phyloP scores from a whole-genome alignment of 2,113 vertebrate genomes.

The Sminthopsis crassicaudata region DNA sequence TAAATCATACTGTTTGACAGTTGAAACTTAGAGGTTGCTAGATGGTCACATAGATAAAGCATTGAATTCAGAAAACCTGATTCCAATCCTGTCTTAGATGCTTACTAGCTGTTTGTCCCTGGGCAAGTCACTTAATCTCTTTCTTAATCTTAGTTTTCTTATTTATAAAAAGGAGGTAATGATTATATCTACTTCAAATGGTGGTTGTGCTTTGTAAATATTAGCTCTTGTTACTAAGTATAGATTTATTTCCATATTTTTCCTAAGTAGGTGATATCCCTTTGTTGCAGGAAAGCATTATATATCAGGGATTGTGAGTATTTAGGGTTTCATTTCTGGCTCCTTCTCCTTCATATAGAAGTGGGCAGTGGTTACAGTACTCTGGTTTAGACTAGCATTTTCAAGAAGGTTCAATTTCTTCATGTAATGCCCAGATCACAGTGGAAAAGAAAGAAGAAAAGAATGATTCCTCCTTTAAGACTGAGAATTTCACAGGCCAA shows the following conservation, averaged over 20 bases:
- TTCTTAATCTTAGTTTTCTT: background rate
- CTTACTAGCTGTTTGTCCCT: background rate
- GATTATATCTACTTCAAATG: background rate
- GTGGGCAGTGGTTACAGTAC: background rate
- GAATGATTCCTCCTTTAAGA: background rate
- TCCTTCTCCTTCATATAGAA: background rate
- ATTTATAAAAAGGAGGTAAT: background rate
- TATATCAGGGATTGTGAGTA: background rate
- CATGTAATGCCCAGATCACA: background rate
- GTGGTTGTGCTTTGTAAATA: background rate
- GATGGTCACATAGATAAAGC: background rate
- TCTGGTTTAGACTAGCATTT: background rate
- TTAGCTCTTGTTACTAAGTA: background rate
- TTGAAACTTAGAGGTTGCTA: background rate
- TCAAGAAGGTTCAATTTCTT: background rate
- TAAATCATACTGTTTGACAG: background rate
- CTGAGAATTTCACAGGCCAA: background rate
- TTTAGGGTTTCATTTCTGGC: background rate
- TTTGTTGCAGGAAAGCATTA: background rate
- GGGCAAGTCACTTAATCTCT: background rate
- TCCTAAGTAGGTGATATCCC: background rate
- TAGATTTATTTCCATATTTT: background rate
- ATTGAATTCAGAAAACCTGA: background rate
- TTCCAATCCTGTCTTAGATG: background rate
- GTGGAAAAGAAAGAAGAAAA: background rate